Percentiles rank a stretch among this genome's conserved stretches.
These are phyloP conservation scores for Labeo rohita DNA, from an alignment of 2,113 vertebrate genomes.

Conservation along the genomic window DNA sequence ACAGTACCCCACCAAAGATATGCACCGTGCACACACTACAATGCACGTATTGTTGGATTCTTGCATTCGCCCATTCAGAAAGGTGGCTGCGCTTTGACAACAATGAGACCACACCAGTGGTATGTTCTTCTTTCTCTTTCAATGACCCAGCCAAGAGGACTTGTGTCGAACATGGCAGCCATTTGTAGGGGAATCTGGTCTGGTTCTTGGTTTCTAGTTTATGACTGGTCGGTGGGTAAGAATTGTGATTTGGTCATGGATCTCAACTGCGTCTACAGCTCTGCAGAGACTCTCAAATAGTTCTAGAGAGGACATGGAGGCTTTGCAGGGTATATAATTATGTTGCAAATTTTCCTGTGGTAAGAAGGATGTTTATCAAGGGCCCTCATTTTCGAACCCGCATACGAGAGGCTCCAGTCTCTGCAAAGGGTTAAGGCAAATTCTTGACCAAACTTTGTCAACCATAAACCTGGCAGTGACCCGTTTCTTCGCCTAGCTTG, in stretches of 20 bases:
- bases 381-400: constrained; percentile 77
- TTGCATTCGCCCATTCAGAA: constrained; percentile 38
- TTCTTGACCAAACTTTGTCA: constrained; percentile 46
- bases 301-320: constrained; percentile 66
- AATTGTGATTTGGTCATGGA: constrained; percentile 74
- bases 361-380: constrained; percentile 70
- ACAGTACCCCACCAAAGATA: constrained; percentile 48
- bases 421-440: constrained; percentile 55
- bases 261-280: constrained; percentile 66
- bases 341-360: constrained; percentile 75
- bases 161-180: constrained; percentile 53
- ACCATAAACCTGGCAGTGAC: constrained; percentile 61
- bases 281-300: constrained; percentile 64
- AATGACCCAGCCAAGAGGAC: constrained; percentile 56
- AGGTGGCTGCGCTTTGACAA: constrained; percentile 50
- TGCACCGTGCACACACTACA: constrained; percentile 42
- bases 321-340: constrained; percentile 77
- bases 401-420: constrained; percentile 67
- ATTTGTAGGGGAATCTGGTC: constrained; percentile 58
- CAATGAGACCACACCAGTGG: constrained; percentile 51
- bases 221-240: constrained; percentile 75
- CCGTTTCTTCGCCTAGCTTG: neutral
- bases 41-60: constrained; percentile 52
- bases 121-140: constrained; percentile 53
- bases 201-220: constrained; percentile 67